A percentile compares a stretch with the other conserved stretches of the same genome.
Evolutionary conservation across 1,140 invertebrate species (phyloP).

Genomic region (Penaeus indicus): DNA sequence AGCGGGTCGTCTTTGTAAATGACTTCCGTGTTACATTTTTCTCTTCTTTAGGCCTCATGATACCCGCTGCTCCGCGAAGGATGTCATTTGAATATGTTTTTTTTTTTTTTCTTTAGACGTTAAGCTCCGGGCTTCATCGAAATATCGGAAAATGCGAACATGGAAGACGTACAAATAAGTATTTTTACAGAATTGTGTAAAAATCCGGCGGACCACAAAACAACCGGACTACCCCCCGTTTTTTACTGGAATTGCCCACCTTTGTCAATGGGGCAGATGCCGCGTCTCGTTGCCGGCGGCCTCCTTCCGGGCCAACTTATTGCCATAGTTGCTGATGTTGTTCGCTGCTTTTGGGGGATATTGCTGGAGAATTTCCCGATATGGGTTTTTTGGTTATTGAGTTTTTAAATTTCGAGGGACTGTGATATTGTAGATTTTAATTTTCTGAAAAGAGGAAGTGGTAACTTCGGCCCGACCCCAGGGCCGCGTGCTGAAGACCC

Average conservation of each 20-base stretch:
- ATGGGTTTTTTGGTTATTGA: too few relatives aligned
- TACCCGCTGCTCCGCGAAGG: too few relatives aligned
- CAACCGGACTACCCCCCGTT: conserved; percentile 32
- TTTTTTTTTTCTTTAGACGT: too few relatives aligned
- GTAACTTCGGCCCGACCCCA: background rate
- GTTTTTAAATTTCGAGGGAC: background rate
- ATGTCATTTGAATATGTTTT: too few relatives aligned
- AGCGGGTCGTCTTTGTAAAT: too few relatives aligned
- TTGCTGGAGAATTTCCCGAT: too few relatives aligned
- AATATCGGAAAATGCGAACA: too few relatives aligned
- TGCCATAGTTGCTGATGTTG: background rate
- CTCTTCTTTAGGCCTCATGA: too few relatives aligned
- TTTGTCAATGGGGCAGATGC: conserved; percentile 60
- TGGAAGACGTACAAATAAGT: too few relatives aligned
- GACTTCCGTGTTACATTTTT: too few relatives aligned
- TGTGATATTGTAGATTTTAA: background rate
- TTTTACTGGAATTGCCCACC: conserved; percentile 60
- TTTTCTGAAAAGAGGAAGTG: background rate
- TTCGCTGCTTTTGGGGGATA: background rate
- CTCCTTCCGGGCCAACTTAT: background rate
- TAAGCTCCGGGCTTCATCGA: too few relatives aligned
- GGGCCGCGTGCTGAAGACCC: conserved; percentile 42
- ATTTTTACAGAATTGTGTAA: too few relatives aligned
- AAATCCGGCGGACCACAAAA: background rate
- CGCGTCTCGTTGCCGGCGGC: conserved; percentile 8